Evolutionary conservation across 2,797 vertebrate genomes (phyloP), one percentile per base, ranked within the genome.

Genomic region (Spea hammondii): DNA sequence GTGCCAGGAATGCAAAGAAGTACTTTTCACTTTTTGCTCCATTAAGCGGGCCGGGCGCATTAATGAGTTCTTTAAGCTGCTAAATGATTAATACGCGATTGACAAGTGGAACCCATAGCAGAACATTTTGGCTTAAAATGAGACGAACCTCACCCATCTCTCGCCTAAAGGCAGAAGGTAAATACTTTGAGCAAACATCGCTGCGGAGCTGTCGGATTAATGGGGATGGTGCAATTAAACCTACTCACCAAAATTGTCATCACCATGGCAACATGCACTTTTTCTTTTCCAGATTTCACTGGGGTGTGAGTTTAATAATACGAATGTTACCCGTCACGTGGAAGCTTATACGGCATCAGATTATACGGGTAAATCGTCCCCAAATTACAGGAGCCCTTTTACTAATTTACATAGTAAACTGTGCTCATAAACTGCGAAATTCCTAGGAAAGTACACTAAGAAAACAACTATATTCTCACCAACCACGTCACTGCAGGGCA

Each of bases 21-120:
- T 17, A 6, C 6, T 62, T 62, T 62, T 32, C 59, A 17, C 9
- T 59, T 13, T 13, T 47, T 54, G 57, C 65, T 44, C 70, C 55
- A 47, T 69, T 68, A 74, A 70, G 46, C 64, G 66, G 57, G 66
- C 59, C 12, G 50, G 65, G 72, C 45, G 48, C 66, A 53, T 69
- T 74, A 74, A 79, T 80, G 51, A 71, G 67, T 59, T 74, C 65
- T 75, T 89, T 89, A 84, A 87, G 83, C 84, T 83, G 85, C 85
- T 88, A 89, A 91, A 86, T 80, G 87, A 88, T 90, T 65, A 85
- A 85, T 79, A 83, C 83, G 69, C 85, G 87, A 89, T 84, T 90
- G 89, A 89, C 88, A 79, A 83, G 89, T 87, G 86, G 72, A 87
- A 88, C 91, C 77, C 82, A 89, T 85, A 90, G 90, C 85, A 11